Conservation (phyloP, 2,113 vertebrate genomes). For the Stercorarius parasiticus region DNA sequence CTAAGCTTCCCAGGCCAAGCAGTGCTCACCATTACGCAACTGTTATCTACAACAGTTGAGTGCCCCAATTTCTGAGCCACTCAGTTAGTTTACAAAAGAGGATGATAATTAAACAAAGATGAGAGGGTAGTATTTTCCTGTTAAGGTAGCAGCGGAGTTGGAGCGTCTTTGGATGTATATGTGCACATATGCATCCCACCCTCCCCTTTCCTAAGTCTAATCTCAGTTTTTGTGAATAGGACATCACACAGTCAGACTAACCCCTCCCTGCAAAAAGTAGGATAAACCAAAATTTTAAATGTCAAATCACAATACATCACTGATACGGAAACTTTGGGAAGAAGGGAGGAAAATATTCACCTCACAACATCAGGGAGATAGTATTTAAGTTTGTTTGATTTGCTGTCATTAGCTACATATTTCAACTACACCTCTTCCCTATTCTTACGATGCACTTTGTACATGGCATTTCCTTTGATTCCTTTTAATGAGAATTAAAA, state of each 20-base stretch:
- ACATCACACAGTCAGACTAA: background rate
- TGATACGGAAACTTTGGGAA: background rate
- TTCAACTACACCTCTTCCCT: background rate
- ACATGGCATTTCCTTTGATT: background rate
- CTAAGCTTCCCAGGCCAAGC: background rate
- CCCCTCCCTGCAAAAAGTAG: background rate
- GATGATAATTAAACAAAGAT: background rate
- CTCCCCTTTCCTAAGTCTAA: background rate
- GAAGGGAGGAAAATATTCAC: background rate
- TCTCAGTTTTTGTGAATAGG: background rate
- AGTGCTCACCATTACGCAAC: background rate
- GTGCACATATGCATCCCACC: fast-evolving
- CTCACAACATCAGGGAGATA: background rate
- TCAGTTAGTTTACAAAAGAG: background rate
- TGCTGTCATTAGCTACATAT: background rate
- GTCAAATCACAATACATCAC: background rate
- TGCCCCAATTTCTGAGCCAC: background rate
- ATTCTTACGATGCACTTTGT: background rate
- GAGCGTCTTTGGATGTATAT: background rate
- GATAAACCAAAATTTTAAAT: background rate
- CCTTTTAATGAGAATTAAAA: background rate
- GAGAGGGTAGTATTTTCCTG: background rate
- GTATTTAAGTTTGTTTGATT: background rate
- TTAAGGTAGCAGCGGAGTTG: background rate
- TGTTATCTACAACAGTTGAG: background rate